phyloP scores from a whole-genome alignment of 2,113 vertebrate genomes.

The Panurus biarmicus region DNA sequence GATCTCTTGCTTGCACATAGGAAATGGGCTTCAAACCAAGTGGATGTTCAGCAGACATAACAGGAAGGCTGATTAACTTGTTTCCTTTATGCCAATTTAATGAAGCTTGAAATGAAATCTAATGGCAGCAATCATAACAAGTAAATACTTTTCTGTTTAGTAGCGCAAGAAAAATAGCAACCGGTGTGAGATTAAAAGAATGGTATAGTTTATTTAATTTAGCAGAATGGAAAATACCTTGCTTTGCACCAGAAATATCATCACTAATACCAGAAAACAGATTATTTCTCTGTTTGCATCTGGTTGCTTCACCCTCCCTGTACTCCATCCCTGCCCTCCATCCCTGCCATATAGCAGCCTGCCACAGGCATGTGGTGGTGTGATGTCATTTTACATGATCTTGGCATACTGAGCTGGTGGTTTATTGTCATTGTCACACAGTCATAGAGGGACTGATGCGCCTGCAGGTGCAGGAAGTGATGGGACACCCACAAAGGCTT shows the following conservation, averaged over 20 bases:
- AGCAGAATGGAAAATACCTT: not conserved
- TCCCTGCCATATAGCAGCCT: not conserved
- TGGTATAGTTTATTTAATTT: not conserved
- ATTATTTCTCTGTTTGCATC: not conserved
- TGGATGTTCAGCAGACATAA: not conserved
- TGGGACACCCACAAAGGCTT: not conserved
- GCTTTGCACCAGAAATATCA: not conserved
- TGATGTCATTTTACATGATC: not conserved
- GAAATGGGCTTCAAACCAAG: not conserved
- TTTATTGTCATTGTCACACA: not conserved
- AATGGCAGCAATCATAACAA: not conserved
- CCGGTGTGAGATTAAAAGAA: not conserved
- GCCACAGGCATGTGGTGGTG: not conserved
- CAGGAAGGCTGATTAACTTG: not conserved
- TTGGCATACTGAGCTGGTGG: not conserved
- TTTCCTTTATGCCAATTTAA: not conserved
- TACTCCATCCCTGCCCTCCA: not conserved
- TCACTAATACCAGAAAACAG: not conserved
- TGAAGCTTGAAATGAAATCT: not conserved
- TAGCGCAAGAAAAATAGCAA: not conserved
- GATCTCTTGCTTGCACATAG: not conserved
- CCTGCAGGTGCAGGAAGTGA: fast-evolving
- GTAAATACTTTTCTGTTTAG: not conserved
- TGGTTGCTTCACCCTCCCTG: not conserved
- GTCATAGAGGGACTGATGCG: not conserved